A percentile compares a stretch with the other conserved stretches of the same genome.
Evolutionary conservation across 2,797 vertebrate genomes (phyloP).

Genomic region (Heterohyrax brucei): DNA sequence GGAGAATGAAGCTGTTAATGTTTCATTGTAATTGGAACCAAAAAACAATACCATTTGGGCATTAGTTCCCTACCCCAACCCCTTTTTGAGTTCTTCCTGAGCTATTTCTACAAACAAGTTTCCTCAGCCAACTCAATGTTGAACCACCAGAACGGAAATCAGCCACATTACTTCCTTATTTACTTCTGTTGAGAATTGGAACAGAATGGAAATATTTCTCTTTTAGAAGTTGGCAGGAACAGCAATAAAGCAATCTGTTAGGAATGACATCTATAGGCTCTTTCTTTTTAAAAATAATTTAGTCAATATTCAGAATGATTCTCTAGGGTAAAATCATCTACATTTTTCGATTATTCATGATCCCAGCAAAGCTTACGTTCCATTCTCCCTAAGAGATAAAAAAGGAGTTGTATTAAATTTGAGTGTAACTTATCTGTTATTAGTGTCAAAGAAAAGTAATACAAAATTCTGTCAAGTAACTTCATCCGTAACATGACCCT

Average conservation of each 20-base stretch:
- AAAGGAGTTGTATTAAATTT: slow-evolving; percentile 65
- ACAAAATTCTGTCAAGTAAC: slow-evolving; percentile 47
- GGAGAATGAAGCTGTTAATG: slow-evolving; percentile 65
- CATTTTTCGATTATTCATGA: slow-evolving; percentile 74
- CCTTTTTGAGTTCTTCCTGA: slow-evolving; percentile 61
- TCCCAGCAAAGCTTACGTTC: slow-evolving; percentile 59
- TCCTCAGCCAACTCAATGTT: slow-evolving; percentile 74
- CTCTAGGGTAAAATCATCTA: slow-evolving; percentile 58
- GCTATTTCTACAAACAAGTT: slow-evolving; percentile 74
- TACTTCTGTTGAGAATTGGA: slow-evolving; percentile 76
- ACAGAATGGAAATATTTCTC: slow-evolving; percentile 75
- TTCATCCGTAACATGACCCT: slow-evolving; percentile 29
- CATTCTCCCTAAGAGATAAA: slow-evolving; percentile 46
- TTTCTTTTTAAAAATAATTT: slow-evolving; percentile 34
- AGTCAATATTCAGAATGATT: slow-evolving; percentile 71
- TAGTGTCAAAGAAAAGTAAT: slow-evolving; percentile 28
- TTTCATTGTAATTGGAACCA: slow-evolving; percentile 66
- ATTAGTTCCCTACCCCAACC: slow-evolving; percentile 34
- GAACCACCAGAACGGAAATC: slow-evolving; percentile 75
- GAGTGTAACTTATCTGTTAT: slow-evolving; percentile 27
- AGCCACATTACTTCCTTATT: slow-evolving; percentile 82
- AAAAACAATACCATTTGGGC: slow-evolving; percentile 61
- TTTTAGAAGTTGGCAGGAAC: slow-evolving; percentile 75
- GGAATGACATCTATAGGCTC: slow-evolving; percentile 34
- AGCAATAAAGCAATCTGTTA: slow-evolving; percentile 76